phyloP scores from a whole-genome alignment of 35 echinoderm and acorn worm species.

The Amphiura filiformis region DNA sequence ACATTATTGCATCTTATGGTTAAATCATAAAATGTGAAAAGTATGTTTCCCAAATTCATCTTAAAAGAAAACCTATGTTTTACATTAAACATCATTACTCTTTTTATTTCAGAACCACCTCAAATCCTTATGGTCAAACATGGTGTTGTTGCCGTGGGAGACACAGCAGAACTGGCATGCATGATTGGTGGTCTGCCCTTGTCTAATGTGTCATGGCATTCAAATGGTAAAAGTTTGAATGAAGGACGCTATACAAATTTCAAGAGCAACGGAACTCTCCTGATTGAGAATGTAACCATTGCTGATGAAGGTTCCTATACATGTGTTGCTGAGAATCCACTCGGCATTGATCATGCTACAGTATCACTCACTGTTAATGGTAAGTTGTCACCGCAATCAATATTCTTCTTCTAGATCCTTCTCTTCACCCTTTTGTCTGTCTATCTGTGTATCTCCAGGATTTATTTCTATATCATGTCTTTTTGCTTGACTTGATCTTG shows the following conservation, averaged over 20 bases:
- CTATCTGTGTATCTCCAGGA: no score
- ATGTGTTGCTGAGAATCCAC: conserved; percentile 58
- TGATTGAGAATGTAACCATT: conserved; percentile 31
- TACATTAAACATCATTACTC: no score
- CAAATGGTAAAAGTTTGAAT: conserved; percentile 20
- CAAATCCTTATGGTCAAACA: conserved; percentile 28
- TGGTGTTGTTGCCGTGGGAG: conserved; percentile 19
- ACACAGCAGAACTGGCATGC: conserved; percentile 46
- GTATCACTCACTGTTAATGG: conserved; percentile 61
- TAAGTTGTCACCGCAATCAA: neutral
- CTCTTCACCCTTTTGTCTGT: neutral
- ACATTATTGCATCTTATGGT: no score
- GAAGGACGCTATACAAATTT: conserved; percentile 49
- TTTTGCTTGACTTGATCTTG: no score
- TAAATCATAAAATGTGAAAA: no score
- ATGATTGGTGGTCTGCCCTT: conserved; percentile 39
- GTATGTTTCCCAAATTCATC: no score
- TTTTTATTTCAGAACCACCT: conserved; percentile 62
- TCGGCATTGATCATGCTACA: conserved; percentile 39
- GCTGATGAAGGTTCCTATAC: conserved; percentile 58
- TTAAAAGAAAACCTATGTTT: no score
- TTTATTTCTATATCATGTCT: no score
- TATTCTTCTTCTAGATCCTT: neutral
- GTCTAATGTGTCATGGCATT: conserved; percentile 60
- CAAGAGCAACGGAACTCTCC: conserved; percentile 45